These are phyloP conservation scores for Epizoanthus rinbou DNA, from an alignment of 92 coral and sea anemone species.

Conservation along the genomic window DNA sequence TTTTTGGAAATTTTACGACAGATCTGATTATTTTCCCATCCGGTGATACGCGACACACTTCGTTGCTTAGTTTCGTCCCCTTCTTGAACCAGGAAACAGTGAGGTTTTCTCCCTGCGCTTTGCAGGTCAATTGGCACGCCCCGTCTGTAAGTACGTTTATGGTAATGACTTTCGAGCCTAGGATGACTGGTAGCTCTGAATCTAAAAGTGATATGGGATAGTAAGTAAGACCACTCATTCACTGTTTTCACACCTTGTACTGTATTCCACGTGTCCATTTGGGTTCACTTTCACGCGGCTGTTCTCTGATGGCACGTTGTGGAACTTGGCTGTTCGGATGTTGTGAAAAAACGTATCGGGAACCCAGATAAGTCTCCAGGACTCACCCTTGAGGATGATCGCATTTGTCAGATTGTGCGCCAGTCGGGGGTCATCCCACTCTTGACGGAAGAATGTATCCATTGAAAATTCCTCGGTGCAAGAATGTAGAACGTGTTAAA, in stretches of 20 bases:
- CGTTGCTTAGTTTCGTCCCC: no score
- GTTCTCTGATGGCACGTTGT: constrained; percentile 75
- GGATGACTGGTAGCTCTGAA: no score
- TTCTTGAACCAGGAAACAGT: no score
- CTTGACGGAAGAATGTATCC: constrained; percentile 80
- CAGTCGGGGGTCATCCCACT: constrained; percentile 84
- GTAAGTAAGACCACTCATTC: no score
- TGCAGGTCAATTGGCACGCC: no score
- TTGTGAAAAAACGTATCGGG: constrained; percentile 89
- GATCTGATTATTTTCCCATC: no score
- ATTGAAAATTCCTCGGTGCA: constrained; percentile 69
- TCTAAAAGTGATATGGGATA: no score
- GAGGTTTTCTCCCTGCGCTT: no score
- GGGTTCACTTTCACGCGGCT: constrained; percentile 49
- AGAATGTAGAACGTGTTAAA: not conserved
- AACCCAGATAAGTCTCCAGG: constrained; percentile 63
- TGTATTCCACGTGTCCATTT: constrained; percentile 52
- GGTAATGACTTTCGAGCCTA: no score
- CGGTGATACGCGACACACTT: no score
- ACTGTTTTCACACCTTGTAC: constrained; percentile 45
- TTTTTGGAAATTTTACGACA: no score
- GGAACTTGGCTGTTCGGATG: constrained; percentile 73
- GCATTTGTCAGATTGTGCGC: constrained; percentile 61
- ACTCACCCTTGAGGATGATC: constrained; percentile 56
- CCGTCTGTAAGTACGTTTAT: no score